These are phyloP conservation scores for Anaspis maculata DNA, from an alignment of 2,888 invertebrate genomes.

Conservation along the genomic window DNA sequence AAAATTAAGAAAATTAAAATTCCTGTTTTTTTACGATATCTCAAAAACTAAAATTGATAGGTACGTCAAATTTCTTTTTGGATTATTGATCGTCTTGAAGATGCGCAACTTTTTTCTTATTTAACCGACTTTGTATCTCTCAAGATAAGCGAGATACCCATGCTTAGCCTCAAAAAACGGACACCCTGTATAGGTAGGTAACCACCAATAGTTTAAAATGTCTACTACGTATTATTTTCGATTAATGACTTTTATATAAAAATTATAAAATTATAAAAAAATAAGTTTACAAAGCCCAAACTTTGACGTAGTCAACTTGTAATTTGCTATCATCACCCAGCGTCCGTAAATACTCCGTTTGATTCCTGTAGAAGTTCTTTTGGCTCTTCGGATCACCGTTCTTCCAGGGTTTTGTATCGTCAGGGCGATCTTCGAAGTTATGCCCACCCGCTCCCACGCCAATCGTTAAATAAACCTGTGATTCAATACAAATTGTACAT, in stretches of 20 bases:
- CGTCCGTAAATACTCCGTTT: constrained; percentile 51
- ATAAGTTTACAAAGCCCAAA: constrained; percentile 47
- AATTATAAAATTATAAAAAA: neutral
- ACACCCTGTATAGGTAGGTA: too few species aligned
- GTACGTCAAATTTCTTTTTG: too few species aligned
- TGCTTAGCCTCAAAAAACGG: too few species aligned
- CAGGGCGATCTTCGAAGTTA: constrained; percentile 55
- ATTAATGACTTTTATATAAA: neutral
- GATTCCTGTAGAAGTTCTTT: constrained; percentile 58
- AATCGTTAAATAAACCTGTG: constrained; percentile 63
- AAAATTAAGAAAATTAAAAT: too few species aligned
- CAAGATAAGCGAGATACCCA: too few species aligned
- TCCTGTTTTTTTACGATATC: too few species aligned
- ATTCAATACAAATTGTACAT: too few species aligned
- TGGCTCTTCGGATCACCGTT: constrained; percentile 58
- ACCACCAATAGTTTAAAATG: too few species aligned
- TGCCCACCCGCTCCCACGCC: constrained; percentile 74
- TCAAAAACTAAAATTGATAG: too few species aligned
- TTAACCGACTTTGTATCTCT: too few species aligned
- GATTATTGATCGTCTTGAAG: too few species aligned
- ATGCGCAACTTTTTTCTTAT: too few species aligned
- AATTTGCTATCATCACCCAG: constrained; percentile 57
- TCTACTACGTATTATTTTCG: neutral
- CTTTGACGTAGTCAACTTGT: constrained; percentile 57
- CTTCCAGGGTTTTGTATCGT: constrained; percentile 61